These are phyloP conservation scores for Erynnis tages DNA, from an alignment of 2,888 invertebrate genomes.

Conservation along the genomic window DNA sequence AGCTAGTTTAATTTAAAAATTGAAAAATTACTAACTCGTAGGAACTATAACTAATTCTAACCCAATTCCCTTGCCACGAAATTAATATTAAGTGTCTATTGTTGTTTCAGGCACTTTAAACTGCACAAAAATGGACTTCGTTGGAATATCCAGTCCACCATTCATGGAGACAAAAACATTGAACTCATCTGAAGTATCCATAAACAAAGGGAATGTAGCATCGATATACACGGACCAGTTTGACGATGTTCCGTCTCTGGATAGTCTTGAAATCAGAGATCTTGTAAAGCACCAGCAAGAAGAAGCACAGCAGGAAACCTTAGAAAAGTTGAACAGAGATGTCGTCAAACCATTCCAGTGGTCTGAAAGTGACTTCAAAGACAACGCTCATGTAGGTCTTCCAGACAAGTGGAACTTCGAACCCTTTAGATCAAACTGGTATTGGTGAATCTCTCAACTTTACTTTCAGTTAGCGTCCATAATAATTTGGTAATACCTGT, in stretches of 20 bases:
- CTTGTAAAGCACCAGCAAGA: slow-evolving; percentile 63
- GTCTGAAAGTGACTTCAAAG: slow-evolving; percentile 84
- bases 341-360: slow-evolving; percentile 85
- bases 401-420: slow-evolving; percentile 89
- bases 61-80: too few species aligned
- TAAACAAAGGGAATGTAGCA: slow-evolving; percentile 69
- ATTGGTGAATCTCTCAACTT: slow-evolving; percentile 70
- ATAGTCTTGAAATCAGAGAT: slow-evolving; percentile 63
- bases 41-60: too few species aligned
- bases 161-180: slow-evolving; percentile 50
- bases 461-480: slow-evolving; percentile 22
- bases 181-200: slow-evolving; percentile 42
- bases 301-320: slow-evolving; percentile 57
- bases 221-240: slow-evolving; percentile 69
- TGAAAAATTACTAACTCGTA: too few species aligned
- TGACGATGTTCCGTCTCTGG: slow-evolving; percentile 60
- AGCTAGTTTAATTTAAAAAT: too few species aligned
- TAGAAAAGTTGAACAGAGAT: slow-evolving; percentile 58
- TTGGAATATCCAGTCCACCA: slow-evolving; percentile 66
- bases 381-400: slow-evolving; percentile 85
- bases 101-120: slow-evolving; percentile 41
- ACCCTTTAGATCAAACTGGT: slow-evolving; percentile 81
- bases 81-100: too few species aligned
- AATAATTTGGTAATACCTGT: too few species aligned
- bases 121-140: slow-evolving; percentile 47